Evolutionary conservation across 1,140 invertebrate genomes (phyloP).

Genomic region (fruit fly (Drosophila melanogaster)): Release_6_plus_ISO1_MT NT_033779.5:848001-848500

Average conservation of each 20-base stretch:
- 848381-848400: slow-evolving; percentile 16
- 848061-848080: slow-evolving; percentile 25
- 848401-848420: no score
- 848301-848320: slow-evolving; percentile 39
- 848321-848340: slow-evolving; percentile 23
- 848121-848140: slow-evolving; percentile 43
- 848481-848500: slow-evolving; percentile 40
- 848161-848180: slow-evolving; percentile 28
- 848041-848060: slow-evolving; percentile 25
- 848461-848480: not conserved
- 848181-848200: slow-evolving; percentile 65
- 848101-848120: slow-evolving; percentile 23
- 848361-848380: slow-evolving; percentile 22
- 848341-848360: slow-evolving; percentile 12
- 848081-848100: slow-evolving; percentile 35
- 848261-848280: slow-evolving; percentile 20
- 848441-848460: not conserved
- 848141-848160: slow-evolving; percentile 60
- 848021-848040: slow-evolving; percentile 70
- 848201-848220: slow-evolving; percentile 66
- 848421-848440: no score
- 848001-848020: slow-evolving; percentile 60
- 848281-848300: slow-evolving; percentile 47
- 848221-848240: slow-evolving; percentile 38
- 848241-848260: slow-evolving; percentile 32